phyloP scores from a whole-genome alignment of 2,797 vertebrate species.

The Smutsia gigantea region DNA sequence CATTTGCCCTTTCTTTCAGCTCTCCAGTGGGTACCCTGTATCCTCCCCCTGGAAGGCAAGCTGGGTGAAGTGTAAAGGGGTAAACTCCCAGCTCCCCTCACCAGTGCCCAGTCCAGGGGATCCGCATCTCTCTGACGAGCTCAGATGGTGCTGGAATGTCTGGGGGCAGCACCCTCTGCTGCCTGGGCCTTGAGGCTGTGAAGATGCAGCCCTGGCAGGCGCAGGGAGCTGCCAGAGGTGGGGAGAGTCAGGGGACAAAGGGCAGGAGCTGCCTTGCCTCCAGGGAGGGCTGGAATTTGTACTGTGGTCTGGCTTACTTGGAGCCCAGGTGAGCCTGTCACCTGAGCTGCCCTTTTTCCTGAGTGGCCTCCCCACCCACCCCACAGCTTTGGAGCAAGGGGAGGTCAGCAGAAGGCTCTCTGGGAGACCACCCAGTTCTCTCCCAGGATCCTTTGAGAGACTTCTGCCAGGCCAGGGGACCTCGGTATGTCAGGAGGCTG shows the following conservation, averaged over 20 bases:
- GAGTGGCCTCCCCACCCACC: neutral
- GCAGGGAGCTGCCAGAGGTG: neutral
- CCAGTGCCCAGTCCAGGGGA: neutral
- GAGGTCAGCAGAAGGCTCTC: neutral
- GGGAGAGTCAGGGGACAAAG: slow-evolving; percentile 6
- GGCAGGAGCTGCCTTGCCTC: neutral
- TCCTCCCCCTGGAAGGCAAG: neutral
- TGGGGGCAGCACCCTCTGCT: neutral
- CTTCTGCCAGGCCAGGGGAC: neutral
- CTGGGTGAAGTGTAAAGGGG: neutral
- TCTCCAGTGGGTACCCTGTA: neutral
- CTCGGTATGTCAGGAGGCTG: neutral
- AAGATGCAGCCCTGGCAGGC: neutral
- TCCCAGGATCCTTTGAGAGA: neutral
- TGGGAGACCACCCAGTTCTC: neutral
- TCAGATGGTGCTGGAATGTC: neutral
- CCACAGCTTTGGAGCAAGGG: neutral
- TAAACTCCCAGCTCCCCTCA: neutral
- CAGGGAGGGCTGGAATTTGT: slow-evolving; percentile 14
- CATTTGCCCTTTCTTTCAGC: neutral
- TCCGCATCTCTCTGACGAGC: neutral
- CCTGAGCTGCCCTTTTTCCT: slow-evolving; percentile 43
- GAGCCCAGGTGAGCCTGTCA: neutral
- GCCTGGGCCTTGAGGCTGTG: neutral
- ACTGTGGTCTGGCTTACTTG: slow-evolving; percentile 43